Conservation (phyloP, 2,113 vertebrate genomes). For the Diadophis punctatus region DNA sequence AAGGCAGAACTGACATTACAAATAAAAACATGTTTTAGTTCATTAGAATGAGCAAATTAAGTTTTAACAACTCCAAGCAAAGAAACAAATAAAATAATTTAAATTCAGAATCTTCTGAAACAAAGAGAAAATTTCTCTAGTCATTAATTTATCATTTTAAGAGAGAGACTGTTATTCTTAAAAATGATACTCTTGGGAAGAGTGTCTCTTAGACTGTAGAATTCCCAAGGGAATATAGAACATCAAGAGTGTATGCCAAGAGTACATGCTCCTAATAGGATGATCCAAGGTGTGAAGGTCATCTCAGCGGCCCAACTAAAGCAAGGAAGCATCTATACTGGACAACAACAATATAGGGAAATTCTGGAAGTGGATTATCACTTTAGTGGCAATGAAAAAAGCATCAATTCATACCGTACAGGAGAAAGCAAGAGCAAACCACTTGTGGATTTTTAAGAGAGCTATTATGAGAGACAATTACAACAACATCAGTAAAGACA, state of each 20-base stretch:
- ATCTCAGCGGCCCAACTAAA: neutral
- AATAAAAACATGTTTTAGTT: constrained; percentile 8
- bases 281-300: neutral
- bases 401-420: neutral
- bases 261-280: neutral
- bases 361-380: neutral
- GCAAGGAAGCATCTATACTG: neutral
- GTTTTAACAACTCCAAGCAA: constrained; percentile 1
- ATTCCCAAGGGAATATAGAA: neutral
- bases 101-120: neutral
- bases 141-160: neutral
- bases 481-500: neutral
- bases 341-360: neutral
- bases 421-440: neutral
- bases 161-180: neutral
- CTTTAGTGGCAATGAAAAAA: neutral
- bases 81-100: constrained; percentile 12
- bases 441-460: neutral
- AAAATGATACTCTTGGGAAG: neutral
- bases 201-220: neutral
- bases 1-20: neutral
- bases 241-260: neutral
- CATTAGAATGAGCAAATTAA: constrained; percentile 21
- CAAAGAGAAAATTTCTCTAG: neutral
- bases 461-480: neutral